phyloP scores from a whole-genome alignment of 2,797 vertebrate species.

The Melanotaenia maccullochi region DNA sequence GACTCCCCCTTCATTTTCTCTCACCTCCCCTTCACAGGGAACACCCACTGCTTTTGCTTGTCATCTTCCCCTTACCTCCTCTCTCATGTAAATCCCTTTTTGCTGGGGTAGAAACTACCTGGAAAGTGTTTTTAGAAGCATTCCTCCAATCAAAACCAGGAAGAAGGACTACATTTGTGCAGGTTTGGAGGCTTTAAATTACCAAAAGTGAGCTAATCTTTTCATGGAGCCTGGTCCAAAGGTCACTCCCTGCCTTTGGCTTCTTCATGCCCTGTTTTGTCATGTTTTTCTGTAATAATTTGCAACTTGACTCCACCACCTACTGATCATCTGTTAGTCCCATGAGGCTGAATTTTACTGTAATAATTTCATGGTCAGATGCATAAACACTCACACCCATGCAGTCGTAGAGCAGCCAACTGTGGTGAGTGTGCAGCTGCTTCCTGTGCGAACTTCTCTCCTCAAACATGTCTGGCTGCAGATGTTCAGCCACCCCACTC shows the following conservation, averaged over 20 bases:
- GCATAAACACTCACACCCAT: background rate
- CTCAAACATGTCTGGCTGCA: background rate
- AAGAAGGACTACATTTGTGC: background rate
- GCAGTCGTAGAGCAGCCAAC: constrained; percentile 13
- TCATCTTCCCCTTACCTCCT: background rate
- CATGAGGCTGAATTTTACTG: background rate
- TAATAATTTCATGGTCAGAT: background rate
- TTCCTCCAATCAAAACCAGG: background rate
- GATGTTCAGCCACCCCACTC: background rate
- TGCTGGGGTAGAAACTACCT: background rate
- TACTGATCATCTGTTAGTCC: background rate
- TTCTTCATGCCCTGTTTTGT: background rate
- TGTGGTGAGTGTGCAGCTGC: constrained; percentile 50
- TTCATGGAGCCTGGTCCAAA: background rate
- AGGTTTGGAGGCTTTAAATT: background rate
- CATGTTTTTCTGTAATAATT: background rate
- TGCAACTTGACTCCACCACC: background rate
- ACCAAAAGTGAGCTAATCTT: background rate
- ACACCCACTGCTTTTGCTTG: background rate
- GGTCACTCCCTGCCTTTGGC: background rate
- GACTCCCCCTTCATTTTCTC: background rate
- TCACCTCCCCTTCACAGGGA: background rate
- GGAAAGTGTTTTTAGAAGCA: background rate
- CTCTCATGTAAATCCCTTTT: constrained; percentile 12
- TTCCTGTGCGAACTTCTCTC: constrained; percentile 56